Conservation (phyloP, 1,140 invertebrate genomes). For the Drosophila guanche region DNA sequence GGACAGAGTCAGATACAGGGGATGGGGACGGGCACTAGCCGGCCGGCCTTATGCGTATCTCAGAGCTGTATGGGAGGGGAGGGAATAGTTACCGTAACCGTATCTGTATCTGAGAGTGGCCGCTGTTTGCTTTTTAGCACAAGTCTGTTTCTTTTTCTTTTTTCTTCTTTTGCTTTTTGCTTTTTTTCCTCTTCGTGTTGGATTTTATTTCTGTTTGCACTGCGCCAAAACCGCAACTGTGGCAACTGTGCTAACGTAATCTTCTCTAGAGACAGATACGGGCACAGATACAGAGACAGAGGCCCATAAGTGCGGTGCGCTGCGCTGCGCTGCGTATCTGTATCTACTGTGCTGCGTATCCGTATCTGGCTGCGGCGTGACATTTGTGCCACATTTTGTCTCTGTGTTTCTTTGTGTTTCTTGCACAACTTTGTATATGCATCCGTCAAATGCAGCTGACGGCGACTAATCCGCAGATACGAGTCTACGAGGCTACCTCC, state of each 20-base stretch:
- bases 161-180: background rate
- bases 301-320: constrained; percentile 24
- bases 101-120: constrained; percentile 64
- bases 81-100: constrained; percentile 57
- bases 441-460: constrained; percentile 55
- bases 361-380: constrained; percentile 42
- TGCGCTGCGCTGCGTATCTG: constrained; percentile 9
- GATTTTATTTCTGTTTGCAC: constrained; percentile 67
- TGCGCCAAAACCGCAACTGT: constrained; percentile 60
- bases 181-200: constrained; percentile 33
- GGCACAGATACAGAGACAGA: constrained; percentile 36
- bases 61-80: constrained; percentile 33
- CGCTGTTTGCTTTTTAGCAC: constrained; percentile 77
- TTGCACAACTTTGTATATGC: constrained; percentile 51
- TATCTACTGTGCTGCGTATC: constrained; percentile 32
- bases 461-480: constrained; percentile 26
- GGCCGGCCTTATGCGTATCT: constrained; percentile 75
- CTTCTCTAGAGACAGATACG: constrained; percentile 66
- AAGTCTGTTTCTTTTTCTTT: constrained; percentile 52
- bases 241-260: constrained; percentile 69
- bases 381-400: constrained; percentile 47
- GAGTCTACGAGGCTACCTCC: background rate
- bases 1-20: too few species aligned
- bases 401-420: constrained; percentile 39
- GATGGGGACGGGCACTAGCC: constrained; percentile 2